phyloP scores from a whole-genome alignment of 2,113 vertebrate genomes.

The Arenaria interpres region DNA sequence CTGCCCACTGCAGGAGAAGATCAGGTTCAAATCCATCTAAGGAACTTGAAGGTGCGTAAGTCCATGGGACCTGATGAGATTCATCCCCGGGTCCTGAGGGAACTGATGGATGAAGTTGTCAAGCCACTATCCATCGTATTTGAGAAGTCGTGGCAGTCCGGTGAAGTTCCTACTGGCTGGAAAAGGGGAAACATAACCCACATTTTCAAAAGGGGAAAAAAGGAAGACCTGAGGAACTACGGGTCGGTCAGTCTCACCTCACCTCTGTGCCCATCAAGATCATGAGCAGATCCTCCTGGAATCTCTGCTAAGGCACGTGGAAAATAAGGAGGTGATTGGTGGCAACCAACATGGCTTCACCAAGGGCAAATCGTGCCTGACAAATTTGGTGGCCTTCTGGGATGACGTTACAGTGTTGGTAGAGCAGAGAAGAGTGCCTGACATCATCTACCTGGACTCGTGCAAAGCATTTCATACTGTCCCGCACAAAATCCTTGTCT shows the following conservation, averaged over 20 bases:
- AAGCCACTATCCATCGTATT: too few relatives aligned
- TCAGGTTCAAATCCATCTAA: too few relatives aligned
- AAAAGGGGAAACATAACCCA: too few relatives aligned
- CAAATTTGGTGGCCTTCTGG: not conserved
- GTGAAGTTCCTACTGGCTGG: too few relatives aligned
- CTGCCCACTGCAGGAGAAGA: too few relatives aligned
- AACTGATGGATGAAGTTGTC: too few relatives aligned
- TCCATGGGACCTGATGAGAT: too few relatives aligned
- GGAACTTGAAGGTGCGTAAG: too few relatives aligned
- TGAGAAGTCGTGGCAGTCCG: too few relatives aligned
- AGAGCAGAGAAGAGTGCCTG: not conserved
- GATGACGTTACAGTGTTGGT: not conserved
- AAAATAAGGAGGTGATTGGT: not conserved
- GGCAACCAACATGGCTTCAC: not conserved
- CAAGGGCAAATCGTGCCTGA: not conserved
- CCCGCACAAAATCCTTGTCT: not conserved
- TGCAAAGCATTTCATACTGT: not conserved
- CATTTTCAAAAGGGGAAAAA: too few relatives aligned
- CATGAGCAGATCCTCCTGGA: not conserved
- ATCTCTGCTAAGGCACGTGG: not conserved
- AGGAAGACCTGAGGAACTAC: not conserved
- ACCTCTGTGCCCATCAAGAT: not conserved
- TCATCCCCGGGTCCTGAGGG: too few relatives aligned
- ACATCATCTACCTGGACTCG: not conserved
- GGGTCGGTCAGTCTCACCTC: not conserved